Percentiles rank a stretch among this genome's conserved stretches.
Conservation (phyloP, 2,797 vertebrate species). For the Macropus fuliginosus region DNA sequence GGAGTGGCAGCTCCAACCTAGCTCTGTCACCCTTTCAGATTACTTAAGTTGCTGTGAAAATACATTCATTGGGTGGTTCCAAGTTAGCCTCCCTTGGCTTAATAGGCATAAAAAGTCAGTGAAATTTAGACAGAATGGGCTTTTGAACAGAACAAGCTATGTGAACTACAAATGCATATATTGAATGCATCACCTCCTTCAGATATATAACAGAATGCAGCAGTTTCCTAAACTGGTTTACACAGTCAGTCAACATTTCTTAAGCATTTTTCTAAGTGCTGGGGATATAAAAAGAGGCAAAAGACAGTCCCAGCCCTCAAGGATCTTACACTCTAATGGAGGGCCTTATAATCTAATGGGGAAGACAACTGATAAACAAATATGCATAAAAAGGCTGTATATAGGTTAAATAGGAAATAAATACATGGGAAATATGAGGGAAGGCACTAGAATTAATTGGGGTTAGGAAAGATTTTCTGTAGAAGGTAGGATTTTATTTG, state of each 20-base stretch:
- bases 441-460: not conserved
- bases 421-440: not conserved
- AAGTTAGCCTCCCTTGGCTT: constrained; percentile 3
- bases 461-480: not conserved
- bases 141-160: constrained; percentile 27
- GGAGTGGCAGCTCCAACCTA: not conserved
- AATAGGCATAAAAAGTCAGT: not conserved
- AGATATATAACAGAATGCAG: constrained; percentile 50
- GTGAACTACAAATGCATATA: not conserved
- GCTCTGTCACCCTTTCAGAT: not conserved
- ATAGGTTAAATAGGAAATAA: not conserved
- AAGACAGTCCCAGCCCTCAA: not conserved
- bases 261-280: not conserved
- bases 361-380: not conserved
- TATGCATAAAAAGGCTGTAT: not conserved
- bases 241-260: not conserved
- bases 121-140: constrained; percentile 19
- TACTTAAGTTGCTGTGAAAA: not conserved
- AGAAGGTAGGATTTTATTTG: not conserved
- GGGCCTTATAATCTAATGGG: too few species aligned
- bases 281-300: not conserved
- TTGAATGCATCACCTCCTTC: constrained; percentile 53
- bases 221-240: constrained; percentile 46
- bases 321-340: not conserved
- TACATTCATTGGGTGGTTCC: not conserved